Conservation (phyloP, 2,888 invertebrate genomes). For the Actias luna region DNA sequence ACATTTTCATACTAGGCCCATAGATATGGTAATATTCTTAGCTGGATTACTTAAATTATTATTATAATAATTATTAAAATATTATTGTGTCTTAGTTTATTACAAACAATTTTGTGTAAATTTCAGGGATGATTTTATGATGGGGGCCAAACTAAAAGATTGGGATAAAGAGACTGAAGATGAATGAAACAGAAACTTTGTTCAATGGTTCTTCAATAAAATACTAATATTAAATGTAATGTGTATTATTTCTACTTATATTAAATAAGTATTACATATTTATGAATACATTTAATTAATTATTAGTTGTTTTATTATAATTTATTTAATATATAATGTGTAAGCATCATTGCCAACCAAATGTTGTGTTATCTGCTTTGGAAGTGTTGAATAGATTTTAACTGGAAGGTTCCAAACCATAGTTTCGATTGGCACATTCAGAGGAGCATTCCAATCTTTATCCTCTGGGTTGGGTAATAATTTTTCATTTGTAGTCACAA, state of each 20-base stretch:
- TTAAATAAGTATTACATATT: conserved; percentile 4
- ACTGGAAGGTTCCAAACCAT: conserved; percentile 99
- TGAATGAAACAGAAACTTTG: conserved; percentile 46
- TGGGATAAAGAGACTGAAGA: conserved; percentile 90
- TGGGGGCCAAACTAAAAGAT: conserved; percentile 93
- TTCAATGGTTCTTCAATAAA: background rate
- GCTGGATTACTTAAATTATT: background rate
- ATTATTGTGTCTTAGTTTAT: background rate
- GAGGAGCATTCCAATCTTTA: conserved; percentile 91
- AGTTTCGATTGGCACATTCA: conserved; percentile 95
- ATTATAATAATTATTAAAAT: background rate
- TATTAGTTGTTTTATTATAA: background rate
- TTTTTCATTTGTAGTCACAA: conserved; percentile 91
- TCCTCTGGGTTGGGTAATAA: conserved; percentile 81
- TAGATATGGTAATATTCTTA: background rate
- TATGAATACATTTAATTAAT: conserved; percentile 7
- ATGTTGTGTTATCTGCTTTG: conserved; percentile 89
- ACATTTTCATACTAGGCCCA: background rate
- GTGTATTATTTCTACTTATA: conserved; percentile 12
- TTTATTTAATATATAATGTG: conserved; percentile 58
- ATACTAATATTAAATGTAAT: conserved; percentile 3
- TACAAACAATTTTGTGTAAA: background rate
- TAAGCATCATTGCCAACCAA: conserved; percentile 73
- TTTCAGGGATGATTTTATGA: conserved; percentile 92
- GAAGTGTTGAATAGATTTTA: conserved; percentile 95